phyloP scores from a whole-genome alignment of 2,888 invertebrate species.

The Amphipoea oculea region DNA sequence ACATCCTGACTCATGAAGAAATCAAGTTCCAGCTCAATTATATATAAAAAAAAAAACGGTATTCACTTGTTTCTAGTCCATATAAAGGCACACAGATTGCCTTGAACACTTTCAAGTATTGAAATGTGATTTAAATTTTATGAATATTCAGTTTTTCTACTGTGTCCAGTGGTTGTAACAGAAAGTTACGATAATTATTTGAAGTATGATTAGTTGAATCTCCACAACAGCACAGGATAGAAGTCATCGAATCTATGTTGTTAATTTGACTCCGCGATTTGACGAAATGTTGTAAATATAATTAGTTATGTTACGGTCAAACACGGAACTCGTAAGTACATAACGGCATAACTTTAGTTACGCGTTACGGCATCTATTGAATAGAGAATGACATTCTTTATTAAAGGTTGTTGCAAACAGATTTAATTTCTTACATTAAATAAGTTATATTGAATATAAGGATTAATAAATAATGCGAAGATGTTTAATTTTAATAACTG shows the following conservation, averaged over 20 bases:
- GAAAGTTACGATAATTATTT: conserved; percentile 64
- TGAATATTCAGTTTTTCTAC: conserved; percentile 71
- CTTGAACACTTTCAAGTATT: conserved; percentile 74
- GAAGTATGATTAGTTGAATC: conserved; percentile 67
- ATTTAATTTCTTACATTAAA: conserved; percentile 80
- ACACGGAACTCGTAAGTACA: conserved; percentile 70
- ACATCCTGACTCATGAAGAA: neutral
- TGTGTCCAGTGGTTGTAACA: conserved; percentile 67
- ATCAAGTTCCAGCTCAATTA: conserved; percentile 20
- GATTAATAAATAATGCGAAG: conserved; percentile 72
- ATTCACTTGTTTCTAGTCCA: conserved; percentile 70
- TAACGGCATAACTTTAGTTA: conserved; percentile 75
- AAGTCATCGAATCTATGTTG: conserved; percentile 63
- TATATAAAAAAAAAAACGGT: conserved; percentile 32
- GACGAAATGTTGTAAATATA: conserved; percentile 72
- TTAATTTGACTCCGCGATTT: conserved; percentile 68
- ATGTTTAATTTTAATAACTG: conserved; percentile 52
- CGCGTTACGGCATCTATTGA: conserved; percentile 81
- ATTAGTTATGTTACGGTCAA: conserved; percentile 68
- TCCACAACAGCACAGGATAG: conserved; percentile 57
- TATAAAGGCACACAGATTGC: conserved; percentile 58
- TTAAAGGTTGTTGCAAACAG: conserved; percentile 79
- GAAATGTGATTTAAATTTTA: conserved; percentile 82
- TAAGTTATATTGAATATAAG: conserved; percentile 83
- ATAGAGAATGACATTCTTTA: conserved; percentile 79